These are phyloP conservation scores for Coregonus clupeaformis DNA, from an alignment of 2,113 vertebrate species.

Conservation along the genomic window DNA sequence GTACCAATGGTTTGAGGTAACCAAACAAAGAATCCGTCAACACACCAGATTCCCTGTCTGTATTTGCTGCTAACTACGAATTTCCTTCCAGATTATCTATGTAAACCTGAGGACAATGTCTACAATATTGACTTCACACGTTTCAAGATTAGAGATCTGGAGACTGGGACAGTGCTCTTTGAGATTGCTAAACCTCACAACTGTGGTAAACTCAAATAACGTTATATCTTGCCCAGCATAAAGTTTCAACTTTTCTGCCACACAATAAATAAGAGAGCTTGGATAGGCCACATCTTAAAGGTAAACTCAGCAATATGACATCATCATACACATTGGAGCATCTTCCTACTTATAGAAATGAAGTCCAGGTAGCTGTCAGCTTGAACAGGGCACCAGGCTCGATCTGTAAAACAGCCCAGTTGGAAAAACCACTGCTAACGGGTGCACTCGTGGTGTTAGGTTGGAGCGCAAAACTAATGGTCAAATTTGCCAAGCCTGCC, in stretches of 20 bases:
- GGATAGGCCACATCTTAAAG: too few species aligned
- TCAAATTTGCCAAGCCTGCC: too few species aligned
- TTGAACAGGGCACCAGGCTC: too few species aligned
- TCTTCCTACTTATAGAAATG: too few species aligned
- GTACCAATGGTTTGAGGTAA: neutral
- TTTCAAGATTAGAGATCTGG: slow-evolving; percentile 97
- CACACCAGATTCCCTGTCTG: neutral
- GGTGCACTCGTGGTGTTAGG: too few species aligned
- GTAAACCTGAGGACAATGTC: slow-evolving; percentile 93
- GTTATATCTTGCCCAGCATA: neutral
- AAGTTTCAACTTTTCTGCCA: neutral
- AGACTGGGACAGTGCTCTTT: slow-evolving; percentile 93
- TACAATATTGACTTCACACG: slow-evolving; percentile 96
- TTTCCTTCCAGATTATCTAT: slow-evolving; percentile 85
- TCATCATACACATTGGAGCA: too few species aligned
- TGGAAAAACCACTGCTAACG: too few species aligned
- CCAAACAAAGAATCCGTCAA: neutral
- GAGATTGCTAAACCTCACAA: slow-evolving; percentile 96
- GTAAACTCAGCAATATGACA: too few species aligned
- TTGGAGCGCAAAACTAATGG: too few species aligned
- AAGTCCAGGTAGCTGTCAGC: too few species aligned
- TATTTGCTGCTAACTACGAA: neutral
- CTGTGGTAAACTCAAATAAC: slow-evolving; percentile 72
- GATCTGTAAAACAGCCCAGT: too few species aligned
- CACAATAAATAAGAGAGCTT: neutral